These are phyloP conservation scores for Hephaestus fuliginosus DNA, from an alignment of 2,797 vertebrate species.

Conservation along the genomic window DNA sequence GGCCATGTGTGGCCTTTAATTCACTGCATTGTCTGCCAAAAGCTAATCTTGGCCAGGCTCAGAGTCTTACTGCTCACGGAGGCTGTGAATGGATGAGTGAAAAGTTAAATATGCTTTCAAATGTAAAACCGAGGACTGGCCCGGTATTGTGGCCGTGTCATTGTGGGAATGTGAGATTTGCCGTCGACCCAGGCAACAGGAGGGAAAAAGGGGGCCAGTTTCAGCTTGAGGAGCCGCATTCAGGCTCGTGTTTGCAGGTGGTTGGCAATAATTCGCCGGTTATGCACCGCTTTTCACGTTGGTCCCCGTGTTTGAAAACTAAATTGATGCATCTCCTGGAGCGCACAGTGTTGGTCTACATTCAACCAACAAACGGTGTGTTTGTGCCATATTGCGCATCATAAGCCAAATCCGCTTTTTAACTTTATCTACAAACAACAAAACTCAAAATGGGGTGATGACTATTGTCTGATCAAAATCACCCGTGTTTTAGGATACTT, in stretches of 20 bases:
- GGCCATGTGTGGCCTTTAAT: slow-evolving; percentile 86
- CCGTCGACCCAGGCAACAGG: slow-evolving; percentile 82
- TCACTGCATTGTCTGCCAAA: slow-evolving; percentile 86
- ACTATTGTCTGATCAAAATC: background rate
- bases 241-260: slow-evolving; percentile 67
- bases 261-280: slow-evolving; percentile 53
- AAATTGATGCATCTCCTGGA: slow-evolving; percentile 30
- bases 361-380: slow-evolving; percentile 14
- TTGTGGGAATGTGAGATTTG: slow-evolving; percentile 76
- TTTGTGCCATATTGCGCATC: slow-evolving; percentile 8
- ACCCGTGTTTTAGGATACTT: slow-evolving; percentile 7
- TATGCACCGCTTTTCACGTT: slow-evolving; percentile 52
- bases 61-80: slow-evolving; percentile 79
- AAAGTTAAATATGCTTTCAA: slow-evolving; percentile 90
- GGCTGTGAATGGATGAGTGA: slow-evolving; percentile 83
- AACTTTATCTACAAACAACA: background rate
- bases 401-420: slow-evolving; percentile 26
- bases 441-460: background rate
- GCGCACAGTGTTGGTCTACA: slow-evolving; percentile 5
- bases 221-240: slow-evolving; percentile 69
- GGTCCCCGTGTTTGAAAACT: slow-evolving; percentile 50
- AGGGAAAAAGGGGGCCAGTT: slow-evolving; percentile 66
- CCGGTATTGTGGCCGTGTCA: slow-evolving; percentile 79
- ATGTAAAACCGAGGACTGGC: slow-evolving; percentile 84
- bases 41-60: slow-evolving; percentile 88